phyloP scores from a whole-genome alignment of 23 tunicate genomes.

The Corella eumyota region DNA sequence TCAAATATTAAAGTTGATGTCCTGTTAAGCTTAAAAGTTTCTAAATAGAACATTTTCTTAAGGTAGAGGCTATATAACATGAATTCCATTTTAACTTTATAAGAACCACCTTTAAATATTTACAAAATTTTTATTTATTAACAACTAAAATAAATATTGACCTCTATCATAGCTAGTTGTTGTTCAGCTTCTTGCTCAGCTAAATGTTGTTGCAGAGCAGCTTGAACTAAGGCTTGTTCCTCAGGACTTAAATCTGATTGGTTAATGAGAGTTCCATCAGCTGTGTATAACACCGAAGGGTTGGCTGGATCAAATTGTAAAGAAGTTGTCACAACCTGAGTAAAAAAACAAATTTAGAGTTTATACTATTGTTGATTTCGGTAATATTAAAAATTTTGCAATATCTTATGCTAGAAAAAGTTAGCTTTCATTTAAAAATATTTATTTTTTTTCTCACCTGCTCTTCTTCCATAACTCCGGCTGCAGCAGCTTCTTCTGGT shows the following conservation, averaged over 20 bases:
- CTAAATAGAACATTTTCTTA: too few species aligned
- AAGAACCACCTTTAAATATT: too few species aligned
- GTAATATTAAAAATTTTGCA: too few species aligned
- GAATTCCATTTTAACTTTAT: too few species aligned
- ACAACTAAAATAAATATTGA: too few species aligned
- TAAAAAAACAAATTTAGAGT: not conserved
- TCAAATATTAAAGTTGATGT: too few species aligned
- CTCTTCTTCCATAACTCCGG: constrained; percentile 67
- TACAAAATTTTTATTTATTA: too few species aligned
- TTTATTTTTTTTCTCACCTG: constrained; percentile 32
- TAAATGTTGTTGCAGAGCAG: constrained; percentile 93
- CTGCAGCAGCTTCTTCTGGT: constrained; percentile 96
- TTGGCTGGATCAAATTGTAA: constrained; percentile 94
- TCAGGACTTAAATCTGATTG: constrained; percentile 85
- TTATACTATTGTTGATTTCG: too few species aligned
- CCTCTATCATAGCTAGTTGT: constrained; percentile 71
- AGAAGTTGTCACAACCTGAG: constrained; percentile 88
- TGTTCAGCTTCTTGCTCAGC: constrained; percentile 97
- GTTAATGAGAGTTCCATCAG: constrained; percentile 84
- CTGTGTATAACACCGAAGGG: constrained; percentile 86
- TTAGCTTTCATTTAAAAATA: too few species aligned
- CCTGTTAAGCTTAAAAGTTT: too few species aligned
- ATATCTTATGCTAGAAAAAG: too few species aligned
- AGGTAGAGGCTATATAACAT: too few species aligned
- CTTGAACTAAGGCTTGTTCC: constrained; percentile 90